Percentiles rank a stretch among this genome's conserved stretches.
Conservation (phyloP, 1,140 invertebrate genomes). For the Arion vulgaris region DNA sequence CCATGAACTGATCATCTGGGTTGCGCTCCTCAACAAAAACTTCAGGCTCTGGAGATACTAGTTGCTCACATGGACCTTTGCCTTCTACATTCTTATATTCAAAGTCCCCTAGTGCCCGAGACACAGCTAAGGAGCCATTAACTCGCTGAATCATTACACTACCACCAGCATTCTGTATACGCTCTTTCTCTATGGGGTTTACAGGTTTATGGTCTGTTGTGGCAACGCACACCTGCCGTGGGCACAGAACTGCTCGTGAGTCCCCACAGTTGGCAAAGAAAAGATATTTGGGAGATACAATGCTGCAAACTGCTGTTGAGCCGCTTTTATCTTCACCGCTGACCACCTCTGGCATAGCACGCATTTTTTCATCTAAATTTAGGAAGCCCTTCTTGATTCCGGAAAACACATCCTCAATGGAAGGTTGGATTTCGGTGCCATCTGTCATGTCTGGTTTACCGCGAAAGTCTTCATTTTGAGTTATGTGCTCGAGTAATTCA, state of each 20-base stretch:
- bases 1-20: constrained; percentile 87
- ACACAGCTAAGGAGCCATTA: constrained; percentile 84
- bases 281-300: constrained; percentile 87
- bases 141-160: constrained; percentile 97
- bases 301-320: constrained; percentile 96
- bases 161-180: constrained; percentile 96
- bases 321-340: constrained; percentile 93
- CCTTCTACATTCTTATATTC: constrained; percentile 94
- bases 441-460: constrained; percentile 70
- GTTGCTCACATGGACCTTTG: constrained; percentile 82
- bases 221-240: constrained; percentile 83
- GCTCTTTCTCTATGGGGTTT: constrained; percentile 89
- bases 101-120: constrained; percentile 97
- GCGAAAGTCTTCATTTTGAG: constrained; percentile 68
- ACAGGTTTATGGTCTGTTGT: constrained; percentile 97
- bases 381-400: constrained; percentile 95
- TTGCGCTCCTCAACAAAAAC: constrained; percentile 89
- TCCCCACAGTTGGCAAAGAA: constrained; percentile 92
- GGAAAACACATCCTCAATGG: constrained; percentile 81
- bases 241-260: constrained; percentile 91
- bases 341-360: constrained; percentile 87
- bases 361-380: constrained; percentile 86
- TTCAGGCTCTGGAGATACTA: constrained; percentile 95
- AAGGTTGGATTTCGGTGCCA: constrained; percentile 65
- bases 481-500: constrained; percentile 78